phyloP scores from a whole-genome alignment of 2,888 invertebrate species.

The Troides helena region DNA sequence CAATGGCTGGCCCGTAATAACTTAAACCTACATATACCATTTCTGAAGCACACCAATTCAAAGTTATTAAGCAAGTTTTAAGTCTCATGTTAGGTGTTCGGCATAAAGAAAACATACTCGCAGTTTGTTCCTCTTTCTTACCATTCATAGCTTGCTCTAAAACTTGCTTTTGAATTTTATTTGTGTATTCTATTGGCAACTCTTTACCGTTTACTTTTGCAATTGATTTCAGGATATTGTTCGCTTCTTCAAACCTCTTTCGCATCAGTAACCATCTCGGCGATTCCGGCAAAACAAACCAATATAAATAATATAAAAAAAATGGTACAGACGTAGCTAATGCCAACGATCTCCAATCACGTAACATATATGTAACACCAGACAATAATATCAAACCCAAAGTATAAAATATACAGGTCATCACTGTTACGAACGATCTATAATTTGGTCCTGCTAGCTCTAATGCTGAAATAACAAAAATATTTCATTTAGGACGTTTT shows the following conservation, averaged over 20 bases:
- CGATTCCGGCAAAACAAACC: slow-evolving; percentile 94
- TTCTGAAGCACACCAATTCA: slow-evolving; percentile 96
- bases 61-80: slow-evolving; percentile 90
- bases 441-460: slow-evolving; percentile 95
- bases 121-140: slow-evolving; percentile 53
- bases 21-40: slow-evolving; percentile 95
- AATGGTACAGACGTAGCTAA: slow-evolving; percentile 92
- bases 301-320: slow-evolving; percentile 89
- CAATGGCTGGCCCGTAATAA: slow-evolving; percentile 94
- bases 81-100: slow-evolving; percentile 93
- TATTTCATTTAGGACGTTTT: neutral
- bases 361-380: slow-evolving; percentile 89
- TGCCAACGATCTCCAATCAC: slow-evolving; percentile 91
- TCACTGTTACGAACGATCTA: slow-evolving; percentile 94
- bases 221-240: slow-evolving; percentile 86
- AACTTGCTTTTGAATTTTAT: slow-evolving; percentile 86
- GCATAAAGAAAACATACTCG: slow-evolving; percentile 83
- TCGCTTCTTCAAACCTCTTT: slow-evolving; percentile 90
- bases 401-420: slow-evolving; percentile 95
- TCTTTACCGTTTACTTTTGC: slow-evolving; percentile 89
- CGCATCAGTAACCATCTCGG: slow-evolving; percentile 94
- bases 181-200: slow-evolving; percentile 86
- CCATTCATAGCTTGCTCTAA: slow-evolving; percentile 82
- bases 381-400: slow-evolving; percentile 91
- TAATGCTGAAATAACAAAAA: slow-evolving; percentile 82